Base-by-base conservation (phyloP, 2,888 invertebrate species). In the Urechis unicinctus region DNA sequence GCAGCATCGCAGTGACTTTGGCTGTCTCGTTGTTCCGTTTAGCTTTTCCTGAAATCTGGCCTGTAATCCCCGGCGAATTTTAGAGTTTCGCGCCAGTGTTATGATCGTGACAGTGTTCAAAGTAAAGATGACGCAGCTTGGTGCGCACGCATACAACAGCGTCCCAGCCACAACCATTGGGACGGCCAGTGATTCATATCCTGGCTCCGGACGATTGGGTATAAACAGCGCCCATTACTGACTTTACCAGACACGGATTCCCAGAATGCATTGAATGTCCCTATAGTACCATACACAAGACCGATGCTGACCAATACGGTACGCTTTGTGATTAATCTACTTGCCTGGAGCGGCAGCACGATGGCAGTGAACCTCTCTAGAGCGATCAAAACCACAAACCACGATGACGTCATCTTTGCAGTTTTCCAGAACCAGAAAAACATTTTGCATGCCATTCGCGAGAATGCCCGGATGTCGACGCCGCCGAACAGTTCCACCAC, bases 341-440 rank as follows among this genome's bases (percentile, higher is more conserved):
- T 66, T 0, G 64, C 62, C 52, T 62, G 59, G 17, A 65, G 49
- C 1, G 67, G 67, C 50, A 65, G 64, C 56, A 64, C 64, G 9
- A 68, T 66, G 21, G 65, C 66, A 5, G 67, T 50, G 36, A 69
- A 68, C 1, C 69, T 54, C 48, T 69, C 67, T 13, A 67, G 52
- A 48, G 63, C 60, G 22, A 69, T 56, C 26, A 63, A 53, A 1
- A 67, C 66, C 2, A 69, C 61, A 17, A 69, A 52, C 68, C 69
- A 67, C 5, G 68, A 67, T 44, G 67, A 67, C 49, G 63, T 61
- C 61, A 66, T 66, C 55, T 69, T 69, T 3, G 61, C 55, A 1
- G 64, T 59, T 43, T 61, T 57, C 49, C 58, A 64, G 9, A 62
- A 53, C 45, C 63, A 61, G 52, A 66, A 68, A 58, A 66, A 69